Evolutionary conservation across 1,140 invertebrate genomes (phyloP).

Genomic region (Nasonia vitripennis): DNA sequence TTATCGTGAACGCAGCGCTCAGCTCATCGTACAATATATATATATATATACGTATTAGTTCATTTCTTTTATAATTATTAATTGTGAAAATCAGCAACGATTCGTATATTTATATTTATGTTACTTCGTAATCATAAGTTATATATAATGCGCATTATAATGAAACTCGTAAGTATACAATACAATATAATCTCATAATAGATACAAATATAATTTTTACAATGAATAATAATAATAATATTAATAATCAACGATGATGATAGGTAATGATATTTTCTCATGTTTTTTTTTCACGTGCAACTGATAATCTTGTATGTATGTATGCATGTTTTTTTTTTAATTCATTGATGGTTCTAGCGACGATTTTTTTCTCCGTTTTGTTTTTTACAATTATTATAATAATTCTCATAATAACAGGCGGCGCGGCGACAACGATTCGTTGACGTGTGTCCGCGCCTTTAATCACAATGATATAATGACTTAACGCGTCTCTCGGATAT

Average conservation of each 20-base stretch:
- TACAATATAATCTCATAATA: conserved; percentile 23
- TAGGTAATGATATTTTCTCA: conserved; percentile 46
- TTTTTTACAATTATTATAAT: conserved; percentile 38
- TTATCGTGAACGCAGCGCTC: conserved; percentile 71
- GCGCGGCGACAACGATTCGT: neutral
- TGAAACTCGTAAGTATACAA: conserved; percentile 33
- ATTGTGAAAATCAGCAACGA: conserved; percentile 64
- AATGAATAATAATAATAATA: conserved; percentile 31
- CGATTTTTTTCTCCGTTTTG: neutral
- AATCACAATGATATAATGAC: conserved; percentile 44
- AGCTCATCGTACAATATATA: conserved; percentile 70
- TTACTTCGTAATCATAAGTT: conserved; percentile 42
- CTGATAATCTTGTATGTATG: conserved; percentile 58
- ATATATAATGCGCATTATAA: conserved; percentile 12
- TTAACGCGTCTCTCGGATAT: neutral
- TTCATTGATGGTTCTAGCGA: neutral
- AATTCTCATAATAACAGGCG: conserved; percentile 43
- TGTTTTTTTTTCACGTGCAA: neutral
- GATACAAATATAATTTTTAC: conserved; percentile 41
- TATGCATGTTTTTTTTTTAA: neutral
- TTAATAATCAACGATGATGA: conserved; percentile 39
- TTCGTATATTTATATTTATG: conserved; percentile 56
- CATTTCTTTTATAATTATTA: conserved; percentile 61
- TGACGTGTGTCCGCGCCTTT: neutral
- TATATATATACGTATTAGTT: conserved; percentile 66